phyloP scores from a whole-genome alignment of 2,113 vertebrate species.

The Pelvicachromis taeniatus region DNA sequence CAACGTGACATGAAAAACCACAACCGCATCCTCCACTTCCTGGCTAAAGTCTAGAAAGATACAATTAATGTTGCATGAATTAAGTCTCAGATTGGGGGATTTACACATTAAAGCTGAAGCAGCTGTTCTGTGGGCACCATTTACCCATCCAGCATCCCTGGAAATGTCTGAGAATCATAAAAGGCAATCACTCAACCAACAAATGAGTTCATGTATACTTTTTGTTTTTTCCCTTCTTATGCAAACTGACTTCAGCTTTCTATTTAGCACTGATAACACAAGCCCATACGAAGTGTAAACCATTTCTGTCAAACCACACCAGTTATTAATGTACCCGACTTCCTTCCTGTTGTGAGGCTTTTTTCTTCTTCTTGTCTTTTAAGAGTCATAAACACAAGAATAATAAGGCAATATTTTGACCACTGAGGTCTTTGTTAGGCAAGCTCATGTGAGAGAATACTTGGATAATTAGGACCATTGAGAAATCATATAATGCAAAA shows the following conservation, averaged over 20 bases:
- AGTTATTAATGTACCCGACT: background rate
- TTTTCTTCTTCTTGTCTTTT: background rate
- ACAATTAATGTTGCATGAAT: conserved; percentile 15
- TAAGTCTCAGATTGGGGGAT: background rate
- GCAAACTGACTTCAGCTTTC: background rate
- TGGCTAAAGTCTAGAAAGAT: conserved; percentile 19
- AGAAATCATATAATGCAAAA: background rate
- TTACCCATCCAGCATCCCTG: conserved; percentile 10
- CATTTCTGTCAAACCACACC: background rate
- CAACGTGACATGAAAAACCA: conserved; percentile 16
- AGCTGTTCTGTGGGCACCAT: conserved; percentile 9
- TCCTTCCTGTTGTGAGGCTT: background rate
- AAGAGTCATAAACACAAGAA: background rate
- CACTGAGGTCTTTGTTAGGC: background rate
- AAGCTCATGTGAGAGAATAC: background rate
- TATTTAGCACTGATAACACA: background rate
- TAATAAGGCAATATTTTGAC: background rate
- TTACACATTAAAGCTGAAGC: background rate
- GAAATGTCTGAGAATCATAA: conserved; percentile 32
- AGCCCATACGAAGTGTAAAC: background rate
- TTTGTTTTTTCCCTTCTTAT: background rate
- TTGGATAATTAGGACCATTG: background rate
- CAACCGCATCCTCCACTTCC: conserved; percentile 35
- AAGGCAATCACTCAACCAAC: conserved; percentile 4
- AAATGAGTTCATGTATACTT: background rate